Evolutionary conservation across 2,888 invertebrate genomes (phyloP).

Genomic region (Euplagia quadripunctaria): DNA sequence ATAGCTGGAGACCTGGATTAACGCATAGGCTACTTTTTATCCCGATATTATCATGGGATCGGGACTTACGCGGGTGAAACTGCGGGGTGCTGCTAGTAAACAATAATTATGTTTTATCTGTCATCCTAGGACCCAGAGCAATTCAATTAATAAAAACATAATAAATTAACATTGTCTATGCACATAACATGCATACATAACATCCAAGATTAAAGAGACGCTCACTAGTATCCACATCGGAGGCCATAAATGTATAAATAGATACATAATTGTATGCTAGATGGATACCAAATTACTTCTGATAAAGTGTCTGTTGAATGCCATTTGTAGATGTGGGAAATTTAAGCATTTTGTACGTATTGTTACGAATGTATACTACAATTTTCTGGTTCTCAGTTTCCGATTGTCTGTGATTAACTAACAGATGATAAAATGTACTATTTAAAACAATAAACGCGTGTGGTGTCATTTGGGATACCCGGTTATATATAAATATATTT

Average conservation of each 20-base stretch:
- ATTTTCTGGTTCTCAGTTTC: background rate
- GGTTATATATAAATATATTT: too few relatives aligned
- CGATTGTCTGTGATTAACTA: background rate
- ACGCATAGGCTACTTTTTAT: too few relatives aligned
- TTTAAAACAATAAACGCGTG: background rate
- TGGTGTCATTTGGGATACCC: too few relatives aligned
- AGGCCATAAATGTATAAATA: background rate
- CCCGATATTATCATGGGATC: too few relatives aligned
- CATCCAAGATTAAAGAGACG: background rate
- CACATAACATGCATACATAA: background rate
- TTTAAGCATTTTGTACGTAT: slow-evolving; percentile 4
- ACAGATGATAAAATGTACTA: background rate
- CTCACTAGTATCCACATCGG: background rate
- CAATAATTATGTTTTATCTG: too few relatives aligned
- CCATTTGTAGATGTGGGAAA: slow-evolving; percentile 1
- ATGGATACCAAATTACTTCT: background rate
- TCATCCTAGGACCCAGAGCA: background rate
- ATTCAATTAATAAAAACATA: background rate
- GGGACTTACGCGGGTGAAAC: too few relatives aligned
- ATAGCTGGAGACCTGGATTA: too few relatives aligned
- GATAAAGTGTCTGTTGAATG: slow-evolving; percentile 7
- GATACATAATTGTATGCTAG: slow-evolving; percentile 11
- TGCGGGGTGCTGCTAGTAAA: too few relatives aligned
- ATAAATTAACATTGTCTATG: background rate
- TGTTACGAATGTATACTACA: background rate